These are phyloP conservation scores for Acomys russatus DNA, from an alignment of 2,797 vertebrate species.

Conservation along the genomic window DNA sequence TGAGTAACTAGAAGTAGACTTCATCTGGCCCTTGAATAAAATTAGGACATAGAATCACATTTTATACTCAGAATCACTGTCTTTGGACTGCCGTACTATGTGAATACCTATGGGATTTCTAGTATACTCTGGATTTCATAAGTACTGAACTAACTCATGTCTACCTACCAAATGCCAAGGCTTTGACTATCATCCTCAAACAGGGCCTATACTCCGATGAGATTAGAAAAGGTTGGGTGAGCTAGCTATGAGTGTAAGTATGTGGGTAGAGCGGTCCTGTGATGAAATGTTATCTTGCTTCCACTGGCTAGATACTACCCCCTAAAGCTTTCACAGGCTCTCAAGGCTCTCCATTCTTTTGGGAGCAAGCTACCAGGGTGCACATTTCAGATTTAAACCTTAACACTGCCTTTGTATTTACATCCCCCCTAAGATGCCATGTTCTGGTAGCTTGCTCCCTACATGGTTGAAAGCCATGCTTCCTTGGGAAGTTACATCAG, in stretches of 20 bases:
- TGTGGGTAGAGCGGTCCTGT: not conserved
- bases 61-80: not conserved
- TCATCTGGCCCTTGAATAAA: not conserved
- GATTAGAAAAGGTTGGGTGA: too few relatives aligned
- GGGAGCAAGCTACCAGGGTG: not conserved
- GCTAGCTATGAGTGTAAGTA: not conserved
- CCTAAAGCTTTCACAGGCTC: too few relatives aligned
- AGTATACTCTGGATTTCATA: not conserved
- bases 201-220: not conserved
- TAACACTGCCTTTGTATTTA: not conserved
- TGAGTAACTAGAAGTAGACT: not conserved
- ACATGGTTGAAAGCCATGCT: not conserved
- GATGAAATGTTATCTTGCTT: not conserved
- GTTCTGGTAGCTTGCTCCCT: not conserved
- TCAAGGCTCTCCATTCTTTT: not conserved
- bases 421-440: not conserved
- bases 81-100: not conserved
- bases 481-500: not conserved
- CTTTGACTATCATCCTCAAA: not conserved
- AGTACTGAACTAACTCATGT: not conserved
- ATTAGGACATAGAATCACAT: not conserved
- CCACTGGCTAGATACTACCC: not conserved
- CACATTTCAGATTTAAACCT: not conserved
- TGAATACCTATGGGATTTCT: not conserved
- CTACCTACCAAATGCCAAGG: not conserved